These are phyloP conservation scores for Gnatocerus cornutus DNA, from an alignment of 2,888 invertebrate genomes.

Conservation along the genomic window DNA sequence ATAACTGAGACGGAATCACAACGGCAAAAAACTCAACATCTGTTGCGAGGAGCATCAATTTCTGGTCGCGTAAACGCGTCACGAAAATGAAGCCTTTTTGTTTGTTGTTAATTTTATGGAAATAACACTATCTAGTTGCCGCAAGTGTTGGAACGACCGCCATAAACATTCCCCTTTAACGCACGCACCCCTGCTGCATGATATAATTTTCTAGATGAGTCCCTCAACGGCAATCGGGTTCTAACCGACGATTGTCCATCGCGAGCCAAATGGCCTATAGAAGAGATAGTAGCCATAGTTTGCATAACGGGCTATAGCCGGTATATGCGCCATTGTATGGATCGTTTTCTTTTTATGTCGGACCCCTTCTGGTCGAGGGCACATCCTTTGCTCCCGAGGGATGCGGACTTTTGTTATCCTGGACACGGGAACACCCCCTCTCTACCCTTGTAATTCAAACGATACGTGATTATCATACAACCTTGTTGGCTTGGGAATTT, in stretches of 20 bases:
- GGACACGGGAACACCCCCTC: slow-evolving; percentile 55
- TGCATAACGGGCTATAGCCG: slow-evolving; percentile 69
- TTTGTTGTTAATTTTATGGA: slow-evolving; percentile 69
- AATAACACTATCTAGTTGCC: slow-evolving; percentile 67
- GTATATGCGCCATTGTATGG: slow-evolving; percentile 66
- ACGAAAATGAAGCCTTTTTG: slow-evolving; percentile 61
- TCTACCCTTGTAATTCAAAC: slow-evolving; percentile 64
- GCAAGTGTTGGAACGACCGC: slow-evolving; percentile 67
- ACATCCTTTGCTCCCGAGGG: slow-evolving; percentile 56
- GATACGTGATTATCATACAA: slow-evolving; percentile 69
- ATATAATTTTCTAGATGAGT: slow-evolving; percentile 67
- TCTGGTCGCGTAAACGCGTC: slow-evolving; percentile 31
- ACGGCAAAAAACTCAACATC: slow-evolving; percentile 8
- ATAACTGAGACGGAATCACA: slow-evolving; percentile 17
- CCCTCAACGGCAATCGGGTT: slow-evolving; percentile 65
- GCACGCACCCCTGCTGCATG: slow-evolving; percentile 63
- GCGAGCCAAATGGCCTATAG: slow-evolving; percentile 66
- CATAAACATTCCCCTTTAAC: slow-evolving; percentile 67
- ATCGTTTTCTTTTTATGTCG: slow-evolving; percentile 67
- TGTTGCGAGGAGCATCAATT: slow-evolving; percentile 11
- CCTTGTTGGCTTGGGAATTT: slow-evolving; percentile 52
- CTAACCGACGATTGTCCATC: slow-evolving; percentile 69
- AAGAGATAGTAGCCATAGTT: slow-evolving; percentile 69
- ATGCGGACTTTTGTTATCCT: slow-evolving; percentile 56
- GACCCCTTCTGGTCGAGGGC: slow-evolving; percentile 63